Evolutionary conservation across 2,888 invertebrate species (phyloP).

Genomic region (Ceraclea dissimilis): DNA sequence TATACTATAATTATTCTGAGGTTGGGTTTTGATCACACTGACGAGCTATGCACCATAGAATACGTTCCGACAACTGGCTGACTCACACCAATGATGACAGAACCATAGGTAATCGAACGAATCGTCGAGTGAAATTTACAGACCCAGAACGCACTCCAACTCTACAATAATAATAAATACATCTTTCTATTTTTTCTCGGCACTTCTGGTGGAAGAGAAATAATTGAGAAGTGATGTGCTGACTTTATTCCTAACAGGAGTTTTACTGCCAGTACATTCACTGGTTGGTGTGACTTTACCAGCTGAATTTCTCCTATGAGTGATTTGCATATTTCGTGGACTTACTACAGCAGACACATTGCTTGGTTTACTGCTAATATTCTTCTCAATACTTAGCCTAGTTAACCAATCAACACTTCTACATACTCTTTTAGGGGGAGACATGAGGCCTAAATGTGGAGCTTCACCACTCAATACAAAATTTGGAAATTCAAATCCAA

Average conservation of each 20-base stretch:
- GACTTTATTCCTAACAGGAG: constrained; percentile 16
- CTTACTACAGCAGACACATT: neutral
- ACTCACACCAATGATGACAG: too few species aligned
- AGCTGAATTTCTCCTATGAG: constrained; percentile 12
- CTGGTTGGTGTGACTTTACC: constrained; percentile 5
- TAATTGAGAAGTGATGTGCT: constrained; percentile 19
- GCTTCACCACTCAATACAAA: constrained; percentile 70
- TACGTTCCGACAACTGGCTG: too few species aligned
- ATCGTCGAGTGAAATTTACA: too few species aligned
- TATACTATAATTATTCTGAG: too few species aligned
- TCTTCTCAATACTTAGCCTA: constrained; percentile 50
- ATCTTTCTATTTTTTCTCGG: constrained; percentile 11
- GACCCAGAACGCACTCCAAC: too few species aligned
- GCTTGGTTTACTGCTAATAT: constrained; percentile 21
- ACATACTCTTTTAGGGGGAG: constrained; percentile 56
- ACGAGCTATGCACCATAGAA: too few species aligned
- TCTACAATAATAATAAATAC: too few species aligned
- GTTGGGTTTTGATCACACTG: too few species aligned
- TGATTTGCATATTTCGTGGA: constrained; percentile 1
- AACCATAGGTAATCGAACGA: too few species aligned
- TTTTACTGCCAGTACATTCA: constrained; percentile 6
- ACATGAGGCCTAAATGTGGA: constrained; percentile 63
- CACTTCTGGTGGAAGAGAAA: constrained; percentile 14
- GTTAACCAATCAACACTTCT: constrained; percentile 68
- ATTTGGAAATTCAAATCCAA: constrained; percentile 68